Base-by-base conservation (phyloP, 2,113 vertebrate species). In the Nothoprocta perdicaria region DNA sequence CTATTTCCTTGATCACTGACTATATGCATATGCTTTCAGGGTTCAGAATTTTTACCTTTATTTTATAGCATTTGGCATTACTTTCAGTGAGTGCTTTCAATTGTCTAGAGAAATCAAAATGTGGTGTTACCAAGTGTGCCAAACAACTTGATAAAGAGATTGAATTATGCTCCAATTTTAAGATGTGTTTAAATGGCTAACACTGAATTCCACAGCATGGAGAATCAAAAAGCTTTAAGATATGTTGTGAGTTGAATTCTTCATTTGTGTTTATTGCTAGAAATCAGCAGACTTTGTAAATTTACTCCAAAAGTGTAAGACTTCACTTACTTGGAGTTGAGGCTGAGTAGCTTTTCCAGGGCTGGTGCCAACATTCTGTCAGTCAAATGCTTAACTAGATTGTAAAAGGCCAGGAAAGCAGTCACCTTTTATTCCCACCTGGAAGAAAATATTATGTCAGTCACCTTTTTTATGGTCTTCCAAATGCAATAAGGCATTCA, bases 281-380 rank as follows among this genome's bases (percentile, higher is more conserved):
- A 86, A 91, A 71, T 33, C 27, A 53, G 8, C 18, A 83, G 60
- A 16, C 23, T 57, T 58, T 69, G 14, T 15, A 75, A 52, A 41
- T 71, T 50, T n/a, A 38, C 3, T 90, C 29, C 11, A 14, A 74
- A 65, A 38, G 12, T 2, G 1, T 41, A 50, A 90, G 8, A 78
- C 4, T 60, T 52, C 24, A 98, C 98, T 97, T 96, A 99, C 99
- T 98, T 96, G 97, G 95, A 98, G 97, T 83, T 93, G 96, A 98
- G 98, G 98, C 96, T 97, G 89, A 94, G 94, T 61, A 62, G 53
- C 41, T 74, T 90, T 95, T 94, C 92, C 97, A 96, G 95, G 88
- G 95, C 97, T 97, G 97, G 97, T 98, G 98, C 98, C 98, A 97
- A 88, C 98, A 98, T 98, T 94, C 96, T 97, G 97, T 95, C 97